phyloP scores from a whole-genome alignment of 2,888 invertebrate species.

The Acanthoscelides obtectus region DNA sequence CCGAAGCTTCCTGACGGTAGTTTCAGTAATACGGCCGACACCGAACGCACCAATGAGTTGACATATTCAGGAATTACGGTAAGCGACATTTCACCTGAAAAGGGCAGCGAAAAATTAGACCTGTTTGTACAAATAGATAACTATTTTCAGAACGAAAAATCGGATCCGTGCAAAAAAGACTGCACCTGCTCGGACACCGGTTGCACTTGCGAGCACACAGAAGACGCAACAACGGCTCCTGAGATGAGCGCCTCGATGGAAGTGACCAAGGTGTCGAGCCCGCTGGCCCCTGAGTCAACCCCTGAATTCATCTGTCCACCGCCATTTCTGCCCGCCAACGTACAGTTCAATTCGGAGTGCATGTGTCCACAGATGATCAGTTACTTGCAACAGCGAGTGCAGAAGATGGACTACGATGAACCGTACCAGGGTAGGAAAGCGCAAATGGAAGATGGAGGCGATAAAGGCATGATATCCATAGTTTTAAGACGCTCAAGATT shows the following conservation, averaged over 20 bases:
- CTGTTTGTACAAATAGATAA: too few relatives aligned
- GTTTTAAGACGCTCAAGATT: too few relatives aligned
- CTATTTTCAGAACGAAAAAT: neutral
- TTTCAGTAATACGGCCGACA: constrained; percentile 27
- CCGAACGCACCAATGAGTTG: constrained; percentile 22
- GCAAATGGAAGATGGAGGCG: too few relatives aligned
- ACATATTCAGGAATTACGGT: neutral
- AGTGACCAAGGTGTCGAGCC: neutral
- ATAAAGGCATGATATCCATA: too few relatives aligned
- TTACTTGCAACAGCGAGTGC: constrained; percentile 16
- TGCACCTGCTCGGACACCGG: neutral
- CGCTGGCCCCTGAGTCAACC: neutral
- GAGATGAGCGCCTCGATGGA: neutral
- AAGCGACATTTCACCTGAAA: too few relatives aligned
- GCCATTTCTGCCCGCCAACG: constrained; percentile 23
- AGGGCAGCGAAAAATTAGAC: too few relatives aligned
- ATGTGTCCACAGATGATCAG: constrained; percentile 29
- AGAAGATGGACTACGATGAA: neutral
- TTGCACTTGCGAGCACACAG: neutral
- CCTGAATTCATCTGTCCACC: constrained; percentile 26
- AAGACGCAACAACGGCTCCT: constrained; percentile 3
- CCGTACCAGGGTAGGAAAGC: neutral
- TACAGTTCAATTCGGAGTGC: constrained; percentile 27
- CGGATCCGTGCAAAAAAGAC: neutral
- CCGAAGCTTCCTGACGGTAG: constrained; percentile 23